phyloP scores from a whole-genome alignment of 2,888 invertebrate species.

The Labia minor region DNA sequence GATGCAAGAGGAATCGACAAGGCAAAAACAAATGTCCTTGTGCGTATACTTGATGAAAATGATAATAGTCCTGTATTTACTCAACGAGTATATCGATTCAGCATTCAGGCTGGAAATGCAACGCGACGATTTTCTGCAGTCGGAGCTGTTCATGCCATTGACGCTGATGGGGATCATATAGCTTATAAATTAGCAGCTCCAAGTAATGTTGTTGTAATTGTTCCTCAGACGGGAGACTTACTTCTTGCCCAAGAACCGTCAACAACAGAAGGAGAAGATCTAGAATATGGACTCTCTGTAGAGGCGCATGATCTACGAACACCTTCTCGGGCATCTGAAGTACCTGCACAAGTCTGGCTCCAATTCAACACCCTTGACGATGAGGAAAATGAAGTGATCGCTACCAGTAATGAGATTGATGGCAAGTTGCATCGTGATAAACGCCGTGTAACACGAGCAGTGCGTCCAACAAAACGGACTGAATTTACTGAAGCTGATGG shows the following conservation, averaged over 20 bases:
- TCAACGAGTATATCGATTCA: constrained; percentile 63
- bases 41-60: constrained; percentile 75
- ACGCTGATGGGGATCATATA: constrained; percentile 85
- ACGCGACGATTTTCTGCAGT: constrained; percentile 66
- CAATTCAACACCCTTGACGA: constrained; percentile 49
- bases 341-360: constrained; percentile 64
- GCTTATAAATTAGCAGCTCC: constrained; percentile 73
- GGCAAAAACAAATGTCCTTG: constrained; percentile 63
- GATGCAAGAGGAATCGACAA: constrained; percentile 71
- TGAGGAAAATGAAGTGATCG: constrained; percentile 36
- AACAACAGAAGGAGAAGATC: constrained; percentile 42
- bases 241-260: constrained; percentile 70
- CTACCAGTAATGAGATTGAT: constrained; percentile 24
- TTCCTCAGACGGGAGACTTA: constrained; percentile 85
- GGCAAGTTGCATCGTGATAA: constrained; percentile 47
- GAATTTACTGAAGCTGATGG: constrained; percentile 88
- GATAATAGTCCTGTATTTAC: constrained; percentile 84
- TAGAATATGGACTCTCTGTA: constrained; percentile 58
- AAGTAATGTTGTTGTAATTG: constrained; percentile 73
- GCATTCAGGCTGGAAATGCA: constrained; percentile 39
- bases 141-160: constrained; percentile 75
- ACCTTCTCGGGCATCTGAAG: constrained; percentile 57
- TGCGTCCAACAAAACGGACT: constrained; percentile 87
- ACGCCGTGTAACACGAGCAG: constrained; percentile 74
- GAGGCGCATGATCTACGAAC: constrained; percentile 72